phyloP scores from a whole-genome alignment of 1,140 invertebrate genomes.

The Gonatopus flavifemur region DNA sequence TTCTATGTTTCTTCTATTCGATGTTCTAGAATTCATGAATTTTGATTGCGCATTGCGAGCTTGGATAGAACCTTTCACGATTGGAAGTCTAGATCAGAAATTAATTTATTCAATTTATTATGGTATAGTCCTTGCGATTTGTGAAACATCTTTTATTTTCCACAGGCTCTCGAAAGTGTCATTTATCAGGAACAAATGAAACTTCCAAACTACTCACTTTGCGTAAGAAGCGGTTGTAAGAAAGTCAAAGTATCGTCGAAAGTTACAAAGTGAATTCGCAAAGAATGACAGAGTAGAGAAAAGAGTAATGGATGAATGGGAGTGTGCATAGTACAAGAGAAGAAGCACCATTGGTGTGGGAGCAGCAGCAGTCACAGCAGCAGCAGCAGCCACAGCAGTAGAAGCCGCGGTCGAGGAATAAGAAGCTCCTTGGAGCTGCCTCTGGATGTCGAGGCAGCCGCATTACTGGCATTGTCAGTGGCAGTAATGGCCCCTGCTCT shows the following conservation, averaged over 20 bases:
- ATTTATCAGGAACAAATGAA: not conserved
- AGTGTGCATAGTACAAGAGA: slow-evolving; percentile 60
- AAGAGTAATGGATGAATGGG: slow-evolving; percentile 63
- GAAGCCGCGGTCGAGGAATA: no score
- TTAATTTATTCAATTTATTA: no score
- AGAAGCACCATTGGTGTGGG: slow-evolving; percentile 42
- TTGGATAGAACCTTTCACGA: no score
- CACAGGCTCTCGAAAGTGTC: not conserved
- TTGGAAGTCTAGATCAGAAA: no score
- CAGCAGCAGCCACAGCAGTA: slow-evolving; percentile 13
- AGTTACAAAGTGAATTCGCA: no score
- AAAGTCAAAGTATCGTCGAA: no score
- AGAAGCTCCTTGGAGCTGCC: slow-evolving; percentile 50
- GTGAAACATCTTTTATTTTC: not conserved
- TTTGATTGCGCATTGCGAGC: no score
- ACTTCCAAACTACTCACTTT: not conserved
- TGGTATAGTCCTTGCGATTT: not conserved
- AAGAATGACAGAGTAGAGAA: not conserved
- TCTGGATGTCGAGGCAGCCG: slow-evolving; percentile 58
- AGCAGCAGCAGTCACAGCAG: no score
- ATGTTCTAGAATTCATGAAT: no score
- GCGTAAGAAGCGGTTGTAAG: not conserved
- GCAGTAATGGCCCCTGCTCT: slow-evolving; percentile 75
- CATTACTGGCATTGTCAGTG: slow-evolving; percentile 62
- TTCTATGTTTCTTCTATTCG: no score